Evolutionary conservation across 2,113 vertebrate genomes (phyloP), one percentile per base, ranked within the genome.

Genomic region (Ctenodactylus gundi): DNA sequence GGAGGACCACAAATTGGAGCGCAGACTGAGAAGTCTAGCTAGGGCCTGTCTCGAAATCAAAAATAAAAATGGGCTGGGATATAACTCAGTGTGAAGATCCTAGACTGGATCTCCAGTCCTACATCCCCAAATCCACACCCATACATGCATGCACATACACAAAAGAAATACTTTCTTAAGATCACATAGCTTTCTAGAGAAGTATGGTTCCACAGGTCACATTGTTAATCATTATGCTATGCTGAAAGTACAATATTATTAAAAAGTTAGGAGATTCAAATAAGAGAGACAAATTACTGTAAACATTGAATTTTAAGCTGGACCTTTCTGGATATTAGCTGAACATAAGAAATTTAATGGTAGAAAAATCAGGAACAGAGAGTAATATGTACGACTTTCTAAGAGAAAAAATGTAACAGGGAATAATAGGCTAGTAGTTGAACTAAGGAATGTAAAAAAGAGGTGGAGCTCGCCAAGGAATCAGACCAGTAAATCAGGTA

Each of bases 311-410:
- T 80, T 92, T 70, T 92, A 17, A 72, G n/a, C 46, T 88, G 29
- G 57, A 94, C 41, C 6, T 64, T 80, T 1, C 29, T 60, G 78
- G 41, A 75, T 90, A 92, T 64, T n/a, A 91, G 55, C 2, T 46
- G n/a, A 91, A 85, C n/a, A 85, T 23, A 41, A 82, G 12, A 55
- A 85, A 92, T 3, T 41, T 70, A 76, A 46, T 68, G 75, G 68
- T 39, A 65, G 77, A 85, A 77, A 85, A 86, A 84, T 70, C 60
- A n/a, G 83, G 39, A 77, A 83, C 51, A 64, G 17, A 73, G 6
- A 75, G 23, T 75, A 85, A 81, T 90, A 91, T 92, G 13, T 75
- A 27, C 25, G n/a, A 73, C 49, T 90, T 91, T 68, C 64, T 29
- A 70, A 49, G 85, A 86, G 44, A 91, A 82, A n/a, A 64, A 31